These are phyloP conservation scores for Fistularia commersonii DNA, from an alignment of 2,797 vertebrate genomes.

Conservation along the genomic window DNA sequence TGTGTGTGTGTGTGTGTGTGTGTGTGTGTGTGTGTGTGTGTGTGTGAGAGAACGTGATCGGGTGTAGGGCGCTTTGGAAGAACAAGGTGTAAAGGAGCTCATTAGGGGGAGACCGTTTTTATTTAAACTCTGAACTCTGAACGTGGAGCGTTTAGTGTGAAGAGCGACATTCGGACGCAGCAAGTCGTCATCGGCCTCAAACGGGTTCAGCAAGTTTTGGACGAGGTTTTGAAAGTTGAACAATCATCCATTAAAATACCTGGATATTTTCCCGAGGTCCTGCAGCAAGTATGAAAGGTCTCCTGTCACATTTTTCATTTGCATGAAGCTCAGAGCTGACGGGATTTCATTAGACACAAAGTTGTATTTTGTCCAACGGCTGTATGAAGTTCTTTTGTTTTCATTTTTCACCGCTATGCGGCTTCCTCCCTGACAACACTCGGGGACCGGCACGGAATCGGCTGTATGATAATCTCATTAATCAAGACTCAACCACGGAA, in stretches of 20 bases:
- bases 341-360: constrained; percentile 12
- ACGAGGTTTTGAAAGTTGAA: no score
- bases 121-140: no score
- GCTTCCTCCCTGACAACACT: not conserved
- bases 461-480: constrained; percentile 57
- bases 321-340: constrained; percentile 12
- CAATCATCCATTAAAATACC: not conserved
- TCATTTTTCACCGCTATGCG: not conserved
- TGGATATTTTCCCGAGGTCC: not conserved
- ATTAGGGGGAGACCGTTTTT: no score
- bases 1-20: no score
- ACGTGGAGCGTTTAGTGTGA: no score
- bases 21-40: no score
- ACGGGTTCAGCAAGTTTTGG: no score
- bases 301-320: not conserved
- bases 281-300: constrained; percentile 2
- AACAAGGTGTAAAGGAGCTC: no score
- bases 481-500: constrained; percentile 42
- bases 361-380: constrained; percentile 16
- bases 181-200: no score
- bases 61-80: no score
- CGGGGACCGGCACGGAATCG: constrained; percentile 13
- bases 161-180: no score
- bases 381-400: constrained; percentile 14
- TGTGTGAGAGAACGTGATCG: no score